These are phyloP conservation scores for Salvator merianae DNA, from an alignment of 2,113 vertebrate species.

Conservation along the genomic window DNA sequence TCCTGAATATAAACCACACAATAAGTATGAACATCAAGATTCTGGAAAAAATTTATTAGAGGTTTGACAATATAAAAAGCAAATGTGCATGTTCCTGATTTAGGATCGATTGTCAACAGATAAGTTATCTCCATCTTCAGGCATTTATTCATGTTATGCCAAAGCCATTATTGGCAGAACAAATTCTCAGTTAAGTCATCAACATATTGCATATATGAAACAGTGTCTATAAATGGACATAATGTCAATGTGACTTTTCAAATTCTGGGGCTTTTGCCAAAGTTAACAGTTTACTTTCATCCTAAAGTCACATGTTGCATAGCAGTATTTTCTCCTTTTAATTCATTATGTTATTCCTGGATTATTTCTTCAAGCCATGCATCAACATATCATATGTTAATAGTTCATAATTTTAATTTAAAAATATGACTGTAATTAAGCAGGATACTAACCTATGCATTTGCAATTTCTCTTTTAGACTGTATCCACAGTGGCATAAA, in stretches of 20 bases:
- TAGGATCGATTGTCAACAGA: constrained; percentile 43
- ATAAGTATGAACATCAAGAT: constrained; percentile 25
- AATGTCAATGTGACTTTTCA: constrained; percentile 56
- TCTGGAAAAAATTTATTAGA: not conserved
- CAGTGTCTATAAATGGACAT: constrained; percentile 45
- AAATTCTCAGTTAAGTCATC: constrained; percentile 54
- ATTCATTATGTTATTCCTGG: not conserved
- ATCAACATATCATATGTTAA: not conserved
- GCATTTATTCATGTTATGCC: constrained; percentile 44
- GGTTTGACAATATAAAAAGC: constrained; percentile 32
- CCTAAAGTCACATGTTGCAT: constrained; percentile 24
- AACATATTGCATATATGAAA: constrained; percentile 45
- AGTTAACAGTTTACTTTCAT: constrained; percentile 38
- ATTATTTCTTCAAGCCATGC: not conserved
- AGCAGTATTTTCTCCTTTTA: constrained; percentile 10
- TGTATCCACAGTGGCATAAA: no score
- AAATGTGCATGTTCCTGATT: constrained; percentile 30
- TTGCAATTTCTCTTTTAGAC: no score
- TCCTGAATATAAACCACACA: constrained; percentile 6
- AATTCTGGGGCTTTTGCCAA: not conserved
- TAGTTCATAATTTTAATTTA: not conserved
- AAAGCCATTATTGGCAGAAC: constrained; percentile 36
- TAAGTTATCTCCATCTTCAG: constrained; percentile 39
- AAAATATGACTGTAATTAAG: not conserved
- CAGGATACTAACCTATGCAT: no score